phyloP scores from a whole-genome alignment of 2,888 invertebrate genomes.

The Pammene aurita region DNA sequence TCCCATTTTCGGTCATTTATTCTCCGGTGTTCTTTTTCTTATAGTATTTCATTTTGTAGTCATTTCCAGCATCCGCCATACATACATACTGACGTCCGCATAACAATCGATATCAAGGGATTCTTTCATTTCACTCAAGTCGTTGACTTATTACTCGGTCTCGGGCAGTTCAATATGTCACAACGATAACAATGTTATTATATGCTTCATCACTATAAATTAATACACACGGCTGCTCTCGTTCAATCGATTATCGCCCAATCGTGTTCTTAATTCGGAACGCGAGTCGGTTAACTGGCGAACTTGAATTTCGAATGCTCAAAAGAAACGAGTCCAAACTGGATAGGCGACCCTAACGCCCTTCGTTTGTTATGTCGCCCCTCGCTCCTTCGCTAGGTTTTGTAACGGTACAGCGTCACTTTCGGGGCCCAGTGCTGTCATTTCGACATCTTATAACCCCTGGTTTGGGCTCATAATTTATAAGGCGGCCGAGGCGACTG shows the following conservation, averaged over 20 bases:
- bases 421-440: constrained; percentile 60
- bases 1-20: constrained; percentile 26
- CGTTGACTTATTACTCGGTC: constrained; percentile 71
- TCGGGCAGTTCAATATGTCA: constrained; percentile 65
- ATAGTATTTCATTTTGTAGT: constrained; percentile 1
- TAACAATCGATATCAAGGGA: constrained; percentile 55
- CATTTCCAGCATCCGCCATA: constrained; percentile 1
- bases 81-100: constrained; percentile 45
- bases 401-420: constrained; percentile 73
- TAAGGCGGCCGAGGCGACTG: constrained; percentile 72
- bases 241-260: constrained; percentile 40
- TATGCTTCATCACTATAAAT: constrained; percentile 51
- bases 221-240: constrained; percentile 53
- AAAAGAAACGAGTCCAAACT: constrained; percentile 60
- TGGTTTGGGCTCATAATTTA: constrained; percentile 70
- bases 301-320: constrained; percentile 63
- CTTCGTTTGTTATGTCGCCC: constrained; percentile 61
- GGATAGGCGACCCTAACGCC: constrained; percentile 69
- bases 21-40: constrained; percentile 25
- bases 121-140: constrained; percentile 66
- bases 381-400: constrained; percentile 55
- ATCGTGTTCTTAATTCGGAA: constrained; percentile 30
- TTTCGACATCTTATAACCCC: constrained; percentile 75
- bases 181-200: constrained; percentile 71
- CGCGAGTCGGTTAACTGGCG: constrained; percentile 52